Percentiles rank a stretch among this genome's conserved stretches.
Evolutionary conservation across 1,140 invertebrate genomes (phyloP).

Genomic region (Homarus americanus): DNA sequence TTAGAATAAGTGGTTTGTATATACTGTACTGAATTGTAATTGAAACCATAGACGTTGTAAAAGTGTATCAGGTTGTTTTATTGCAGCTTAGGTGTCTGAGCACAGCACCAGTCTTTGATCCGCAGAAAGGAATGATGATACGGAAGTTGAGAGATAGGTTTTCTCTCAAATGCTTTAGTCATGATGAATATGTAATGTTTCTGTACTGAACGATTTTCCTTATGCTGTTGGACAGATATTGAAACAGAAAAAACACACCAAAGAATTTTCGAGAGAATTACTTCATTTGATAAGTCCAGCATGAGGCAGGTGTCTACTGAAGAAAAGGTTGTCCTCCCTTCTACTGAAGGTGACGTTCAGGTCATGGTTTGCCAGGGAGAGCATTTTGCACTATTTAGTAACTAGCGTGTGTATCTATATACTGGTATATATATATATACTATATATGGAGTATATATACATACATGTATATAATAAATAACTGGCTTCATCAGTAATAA

Average conservation of each 20-base stretch:
- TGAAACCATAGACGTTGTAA: too few species aligned
- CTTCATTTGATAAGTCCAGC: constrained; percentile 49
- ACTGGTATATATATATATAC: background rate
- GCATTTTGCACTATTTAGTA: background rate
- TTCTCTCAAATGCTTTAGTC: too few species aligned
- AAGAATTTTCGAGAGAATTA: constrained; percentile 56
- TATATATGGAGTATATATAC: background rate
- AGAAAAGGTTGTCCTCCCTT: constrained; percentile 47
- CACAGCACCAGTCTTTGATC: too few species aligned
- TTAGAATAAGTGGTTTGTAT: too few species aligned
- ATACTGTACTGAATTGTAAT: too few species aligned
- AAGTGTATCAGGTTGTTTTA: too few species aligned
- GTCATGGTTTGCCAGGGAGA: background rate
- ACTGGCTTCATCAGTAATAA: background rate
- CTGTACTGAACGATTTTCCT: constrained; percentile 13
- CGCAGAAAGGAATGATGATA: too few species aligned
- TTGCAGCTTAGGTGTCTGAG: too few species aligned
- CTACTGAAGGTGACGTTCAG: constrained; percentile 24
- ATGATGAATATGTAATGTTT: background rate
- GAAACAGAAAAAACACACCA: constrained; percentile 60
- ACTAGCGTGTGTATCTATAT: background rate
- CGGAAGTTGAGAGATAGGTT: too few species aligned
- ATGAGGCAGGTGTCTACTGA: constrained; percentile 59
- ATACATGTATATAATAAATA: background rate
- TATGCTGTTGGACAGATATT: constrained; percentile 51